Conservation (phyloP, 2,888 invertebrate genomes). For the Brenthis daphne region DNA sequence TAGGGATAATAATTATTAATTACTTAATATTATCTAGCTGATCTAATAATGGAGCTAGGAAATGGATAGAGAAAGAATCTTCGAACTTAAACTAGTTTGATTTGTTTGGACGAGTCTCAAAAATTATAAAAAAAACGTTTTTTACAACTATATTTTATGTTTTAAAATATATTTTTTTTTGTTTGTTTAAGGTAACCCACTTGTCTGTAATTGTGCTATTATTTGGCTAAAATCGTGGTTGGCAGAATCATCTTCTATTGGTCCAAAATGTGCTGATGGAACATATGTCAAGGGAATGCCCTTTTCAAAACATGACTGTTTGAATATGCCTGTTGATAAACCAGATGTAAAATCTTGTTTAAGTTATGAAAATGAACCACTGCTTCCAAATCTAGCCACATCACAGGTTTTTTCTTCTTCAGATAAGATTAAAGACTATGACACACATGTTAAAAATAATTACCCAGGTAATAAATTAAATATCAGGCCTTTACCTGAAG, state of each 20-base stretch:
- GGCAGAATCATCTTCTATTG: constrained; percentile 87
- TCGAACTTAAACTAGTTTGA: no score
- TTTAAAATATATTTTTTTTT: neutral
- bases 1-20: no score
- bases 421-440: constrained; percentile 80
- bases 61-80: no score
- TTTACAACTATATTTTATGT: neutral
- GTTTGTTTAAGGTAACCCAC: constrained; percentile 87
- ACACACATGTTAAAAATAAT: constrained; percentile 69
- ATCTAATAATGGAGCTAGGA: no score
- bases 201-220: constrained; percentile 90
- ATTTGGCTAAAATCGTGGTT: constrained; percentile 93
- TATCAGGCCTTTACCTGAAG: constrained; percentile 85
- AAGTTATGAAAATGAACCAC: constrained; percentile 87
- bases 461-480: constrained; percentile 74
- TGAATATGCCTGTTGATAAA: constrained; percentile 64
- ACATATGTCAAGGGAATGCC: constrained; percentile 88
- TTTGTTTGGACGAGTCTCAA: no score
- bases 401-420: constrained; percentile 82
- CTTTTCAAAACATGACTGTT: constrained; percentile 87
- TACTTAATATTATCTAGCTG: no score
- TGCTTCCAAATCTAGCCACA: constrained; percentile 78
- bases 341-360: constrained; percentile 82
- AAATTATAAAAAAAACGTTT: no score
- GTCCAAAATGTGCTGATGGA: constrained; percentile 91